Percentiles rank a stretch among this genome's conserved stretches.
Conservation (phyloP, 2,888 invertebrate genomes). For the Deilephila elpenor region DNA sequence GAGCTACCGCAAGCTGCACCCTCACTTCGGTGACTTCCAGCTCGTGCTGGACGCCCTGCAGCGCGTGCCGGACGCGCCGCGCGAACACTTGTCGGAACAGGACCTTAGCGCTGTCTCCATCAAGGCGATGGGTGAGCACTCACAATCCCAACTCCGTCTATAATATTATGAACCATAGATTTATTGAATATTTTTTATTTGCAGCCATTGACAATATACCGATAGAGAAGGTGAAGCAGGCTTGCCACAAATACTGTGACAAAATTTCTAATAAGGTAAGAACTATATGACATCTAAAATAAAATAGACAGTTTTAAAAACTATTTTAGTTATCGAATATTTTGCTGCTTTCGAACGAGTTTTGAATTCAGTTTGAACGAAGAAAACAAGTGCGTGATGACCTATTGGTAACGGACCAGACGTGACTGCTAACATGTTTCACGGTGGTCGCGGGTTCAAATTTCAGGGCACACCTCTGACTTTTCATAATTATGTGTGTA, state of each 20-base stretch:
- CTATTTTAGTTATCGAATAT: too few species aligned
- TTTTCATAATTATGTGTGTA: too few species aligned
- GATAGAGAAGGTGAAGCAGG: conserved; percentile 40
- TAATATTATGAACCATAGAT: too few species aligned
- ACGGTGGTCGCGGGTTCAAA: too few species aligned
- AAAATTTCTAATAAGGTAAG: conserved; percentile 54
- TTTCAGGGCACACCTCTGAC: too few species aligned
- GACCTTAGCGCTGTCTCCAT: conserved; percentile 42
- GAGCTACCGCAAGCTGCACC: conserved; percentile 58
- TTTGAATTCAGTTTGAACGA: too few species aligned
- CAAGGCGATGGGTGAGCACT: conserved; percentile 41
- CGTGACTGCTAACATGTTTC: too few species aligned
- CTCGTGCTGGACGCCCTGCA: conserved; percentile 61
- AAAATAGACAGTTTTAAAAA: too few species aligned
- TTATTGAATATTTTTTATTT: conserved; percentile 37
- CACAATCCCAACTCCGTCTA: too few species aligned
- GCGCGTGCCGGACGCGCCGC: conserved; percentile 54
- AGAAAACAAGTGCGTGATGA: too few species aligned
- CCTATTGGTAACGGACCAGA: too few species aligned
- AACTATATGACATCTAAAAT: not conserved
- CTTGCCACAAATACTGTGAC: conserved; percentile 51
- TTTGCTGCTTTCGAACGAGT: too few species aligned
- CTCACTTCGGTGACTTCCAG: conserved; percentile 69
- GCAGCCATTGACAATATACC: conserved; percentile 57
- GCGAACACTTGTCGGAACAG: conserved; percentile 51